A percentile compares a stretch with the other conserved stretches of the same genome.
phyloP scores from a whole-genome alignment of 2,113 vertebrate species.

The Reinhardtius hippoglossoides region DNA sequence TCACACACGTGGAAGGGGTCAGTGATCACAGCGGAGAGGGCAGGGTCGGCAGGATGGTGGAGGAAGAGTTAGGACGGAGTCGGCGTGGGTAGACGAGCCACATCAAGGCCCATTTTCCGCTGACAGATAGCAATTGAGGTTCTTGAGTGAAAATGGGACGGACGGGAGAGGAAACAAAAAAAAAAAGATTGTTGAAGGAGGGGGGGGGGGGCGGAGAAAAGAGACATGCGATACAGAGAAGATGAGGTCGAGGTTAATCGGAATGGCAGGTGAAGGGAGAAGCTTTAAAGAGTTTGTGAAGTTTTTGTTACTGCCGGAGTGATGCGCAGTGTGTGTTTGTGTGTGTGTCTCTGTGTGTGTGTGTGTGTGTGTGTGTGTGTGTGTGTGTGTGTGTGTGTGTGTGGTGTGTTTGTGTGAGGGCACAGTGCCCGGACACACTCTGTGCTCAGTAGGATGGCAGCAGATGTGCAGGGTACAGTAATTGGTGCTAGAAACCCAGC shows the following conservation, averaged over 20 bases:
- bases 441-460: conserved; percentile 65
- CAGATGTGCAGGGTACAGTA: conserved; percentile 81
- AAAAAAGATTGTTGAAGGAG: background rate
- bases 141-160: conserved; percentile 47
- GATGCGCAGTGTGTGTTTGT: conserved; percentile 1
- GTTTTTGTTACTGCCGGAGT: conserved; percentile 52
- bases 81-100: conserved; percentile 14
- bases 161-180: conserved; percentile 7
- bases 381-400: conserved; percentile 36
- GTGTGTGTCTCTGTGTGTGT: conserved; percentile 5
- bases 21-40: conserved; percentile 19
- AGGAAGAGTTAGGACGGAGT: conserved; percentile 4
- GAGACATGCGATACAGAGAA: conserved; percentile 46
- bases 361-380: conserved; percentile 2
- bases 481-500: conserved; percentile 77
- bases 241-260: conserved; percentile 64
- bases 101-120: conserved; percentile 50
- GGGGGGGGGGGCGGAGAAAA: conserved; percentile 28
- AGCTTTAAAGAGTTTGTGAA: conserved; percentile 64
- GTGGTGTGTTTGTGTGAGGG: conserved; percentile 37
- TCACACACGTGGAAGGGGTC: conserved; percentile 51
- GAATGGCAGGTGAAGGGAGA: conserved; percentile 59
- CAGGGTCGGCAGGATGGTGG: background rate
- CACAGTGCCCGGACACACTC: conserved; percentile 55
- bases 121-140: conserved; percentile 62